A percentile compares a stretch with the other conserved stretches of the same genome.
phyloP scores from a whole-genome alignment of 64 coral and sea anemone species.

The Stichodactyla mertensii region DNA sequence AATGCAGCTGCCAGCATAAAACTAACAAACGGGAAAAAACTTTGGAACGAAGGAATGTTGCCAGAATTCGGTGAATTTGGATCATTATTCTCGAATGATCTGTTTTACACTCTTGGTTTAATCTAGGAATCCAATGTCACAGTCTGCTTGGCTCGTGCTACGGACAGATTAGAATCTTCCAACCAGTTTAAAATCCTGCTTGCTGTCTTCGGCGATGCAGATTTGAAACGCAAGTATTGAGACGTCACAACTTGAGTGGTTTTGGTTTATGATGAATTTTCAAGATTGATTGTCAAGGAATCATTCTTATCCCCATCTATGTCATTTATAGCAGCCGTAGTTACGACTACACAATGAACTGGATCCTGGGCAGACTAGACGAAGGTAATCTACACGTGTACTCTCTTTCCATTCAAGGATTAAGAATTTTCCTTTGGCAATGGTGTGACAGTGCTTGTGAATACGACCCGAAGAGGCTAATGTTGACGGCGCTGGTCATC shows the following conservation, averaged over 20 bases:
- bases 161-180: neutral
- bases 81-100: neutral
- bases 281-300: neutral
- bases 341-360: neutral
- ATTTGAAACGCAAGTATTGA: neutral
- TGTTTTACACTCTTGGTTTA: neutral
- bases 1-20: neutral
- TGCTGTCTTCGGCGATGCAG: neutral
- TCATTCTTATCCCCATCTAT: neutral
- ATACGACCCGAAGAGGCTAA: neutral
- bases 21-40: neutral
- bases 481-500: neutral
- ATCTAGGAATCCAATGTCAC: neutral
- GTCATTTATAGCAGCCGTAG: neutral
- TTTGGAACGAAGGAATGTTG: neutral
- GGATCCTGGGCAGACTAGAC: neutral
- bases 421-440: neutral
- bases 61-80: neutral
- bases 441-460: neutral
- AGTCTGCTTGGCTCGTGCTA: neutral
- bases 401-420: neutral
- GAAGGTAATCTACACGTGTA: neutral
- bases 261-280: constrained; percentile 4
- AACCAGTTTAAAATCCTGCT: neutral
- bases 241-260: neutral